Evolutionary conservation across 1,140 invertebrate genomes (phyloP), one percentile per base, ranked within the genome.

Genomic region (Bradysia coprophila): DNA sequence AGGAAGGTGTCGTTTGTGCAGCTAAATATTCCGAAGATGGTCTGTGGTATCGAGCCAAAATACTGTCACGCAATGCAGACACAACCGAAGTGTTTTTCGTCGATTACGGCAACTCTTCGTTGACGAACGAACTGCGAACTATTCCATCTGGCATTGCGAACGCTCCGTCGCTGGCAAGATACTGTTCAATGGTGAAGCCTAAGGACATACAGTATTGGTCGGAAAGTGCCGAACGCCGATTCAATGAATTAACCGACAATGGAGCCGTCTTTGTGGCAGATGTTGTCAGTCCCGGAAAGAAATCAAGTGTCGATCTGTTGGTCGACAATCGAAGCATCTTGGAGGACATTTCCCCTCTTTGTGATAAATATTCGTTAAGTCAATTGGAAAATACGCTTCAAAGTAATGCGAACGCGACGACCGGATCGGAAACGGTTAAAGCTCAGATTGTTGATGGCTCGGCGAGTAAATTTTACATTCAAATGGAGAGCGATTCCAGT

Each of bases 81-180:
- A 73, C 67, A 5, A 72, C 67, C 4, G 73, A 78, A 59, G 75
- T 81, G 1, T 51, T 75, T 1, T 81, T 78, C 49, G 72, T 81
- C 53, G 80, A 83, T 60, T 82, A 81, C 50, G 79, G 78, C 18
- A 81, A 82, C 55, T 72, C 71, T 0, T 72, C 73, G 10, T 63
- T 68, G 6, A 67, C 68, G 0, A 67, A 63, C 19, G 67, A 71
- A 49, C 55, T 81, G 24, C 57, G 69, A 21, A 64, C 65, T 48
- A 56, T 82, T 16, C 76, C 78, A 1, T 68, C 74, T 42, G 68
- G 76, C 43, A 57, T 82, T 4, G 65, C 72, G 20, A 54, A 62
- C 11, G 62, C 73, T 44, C 71, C 72, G 5, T 62, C 68, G 5
- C 49, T 81, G 1, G 72, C 77, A 0, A 68, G 69, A 49, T 71